Base-by-base conservation (phyloP, 2,888 invertebrate genomes). In the Drosophila phalerata region DNA sequence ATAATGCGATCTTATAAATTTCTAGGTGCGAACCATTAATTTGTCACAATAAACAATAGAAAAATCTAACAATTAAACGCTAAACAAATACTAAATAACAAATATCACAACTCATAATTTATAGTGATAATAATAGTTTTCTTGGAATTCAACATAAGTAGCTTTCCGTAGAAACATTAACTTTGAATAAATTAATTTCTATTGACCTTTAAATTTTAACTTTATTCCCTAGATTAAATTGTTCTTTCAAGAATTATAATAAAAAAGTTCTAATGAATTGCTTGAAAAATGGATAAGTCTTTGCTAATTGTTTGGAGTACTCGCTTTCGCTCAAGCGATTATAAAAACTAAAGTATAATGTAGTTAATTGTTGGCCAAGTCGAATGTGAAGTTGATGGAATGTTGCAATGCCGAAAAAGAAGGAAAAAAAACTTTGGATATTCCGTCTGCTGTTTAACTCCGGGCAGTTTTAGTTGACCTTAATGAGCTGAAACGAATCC, bases 11-110 rank as follows among this genome's bases (percentile, higher is more conserved):
- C 17, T 25, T n/a, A 51, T 61, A 30, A 42, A 48, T 28, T 40
- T 19, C 34, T 9, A 63, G 60, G 77, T 85, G 81, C 63, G 73
- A 83, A 79, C 6, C 6, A 25, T 53, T 67, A 64, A 78, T 71
- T 74, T 68, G 61, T 47, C 17, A 53, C 65, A 67, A 34, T 25
- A 52, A 63, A 55, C 58, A 60, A 30, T 19, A 11, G 55, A 6
- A 28, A 34, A 25, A n/a, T 13, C 10, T 13, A 45, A 37, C 15
- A n/a, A 17, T 32, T 6, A 53, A 37, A 37, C 40, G 17, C 10
- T 2, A n/a, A 15, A 32, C 42, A 51, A 60, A 42, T 25, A 56
- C 51, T 32, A 51, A 60, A 42, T 25, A 56, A 53, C 13, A 40
- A 28, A 62, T 61, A 42, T 53, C 49, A 43, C 63, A 58, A 30